Percentiles rank a stretch among this genome's conserved stretches.
Evolutionary conservation across 2,888 invertebrate genomes (phyloP).

Genomic region (Sclerodermus sp.): DNA sequence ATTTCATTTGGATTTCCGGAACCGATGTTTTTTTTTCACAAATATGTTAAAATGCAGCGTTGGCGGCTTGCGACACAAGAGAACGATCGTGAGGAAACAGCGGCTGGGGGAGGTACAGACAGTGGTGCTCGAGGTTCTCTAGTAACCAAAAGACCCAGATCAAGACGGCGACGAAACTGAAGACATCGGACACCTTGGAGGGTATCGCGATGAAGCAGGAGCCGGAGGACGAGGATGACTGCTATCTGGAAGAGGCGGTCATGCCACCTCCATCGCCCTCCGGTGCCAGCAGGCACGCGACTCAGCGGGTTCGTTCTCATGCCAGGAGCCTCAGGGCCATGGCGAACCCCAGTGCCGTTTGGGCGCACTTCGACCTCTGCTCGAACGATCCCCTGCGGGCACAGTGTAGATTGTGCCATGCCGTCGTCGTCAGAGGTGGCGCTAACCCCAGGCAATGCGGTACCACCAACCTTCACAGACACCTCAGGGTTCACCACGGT

Average conservation of each 20-base stretch:
- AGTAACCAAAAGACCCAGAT: background rate
- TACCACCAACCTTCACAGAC: constrained; percentile 54
- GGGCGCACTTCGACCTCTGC: constrained; percentile 56
- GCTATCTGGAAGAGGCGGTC: constrained; percentile 39
- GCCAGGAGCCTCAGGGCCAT: constrained; percentile 52
- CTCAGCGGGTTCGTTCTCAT: constrained; percentile 49
- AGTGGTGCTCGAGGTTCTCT: too few species aligned
- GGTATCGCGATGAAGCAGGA: constrained; percentile 48
- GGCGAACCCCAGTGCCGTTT: constrained; percentile 56
- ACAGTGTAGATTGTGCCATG: constrained; percentile 54
- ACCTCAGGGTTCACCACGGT: constrained; percentile 54
- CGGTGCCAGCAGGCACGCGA: background rate
- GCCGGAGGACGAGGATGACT: constrained; percentile 49
- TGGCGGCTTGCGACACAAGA: too few species aligned
- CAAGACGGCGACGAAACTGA: background rate
- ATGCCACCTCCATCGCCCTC: constrained; percentile 19
- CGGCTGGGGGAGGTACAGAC: too few species aligned
- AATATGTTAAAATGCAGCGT: too few species aligned
- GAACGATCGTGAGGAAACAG: too few species aligned
- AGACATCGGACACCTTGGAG: background rate
- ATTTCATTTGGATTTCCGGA: too few species aligned
- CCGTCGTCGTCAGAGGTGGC: constrained; percentile 53
- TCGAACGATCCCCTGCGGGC: constrained; percentile 52
- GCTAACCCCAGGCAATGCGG: constrained; percentile 56
- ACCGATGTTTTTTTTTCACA: too few species aligned